A percentile compares a stretch with the other conserved stretches of the same genome.
Evolutionary conservation across 2,797 vertebrate species (phyloP).

Genomic region (Sebastes trivittatus): DNA sequence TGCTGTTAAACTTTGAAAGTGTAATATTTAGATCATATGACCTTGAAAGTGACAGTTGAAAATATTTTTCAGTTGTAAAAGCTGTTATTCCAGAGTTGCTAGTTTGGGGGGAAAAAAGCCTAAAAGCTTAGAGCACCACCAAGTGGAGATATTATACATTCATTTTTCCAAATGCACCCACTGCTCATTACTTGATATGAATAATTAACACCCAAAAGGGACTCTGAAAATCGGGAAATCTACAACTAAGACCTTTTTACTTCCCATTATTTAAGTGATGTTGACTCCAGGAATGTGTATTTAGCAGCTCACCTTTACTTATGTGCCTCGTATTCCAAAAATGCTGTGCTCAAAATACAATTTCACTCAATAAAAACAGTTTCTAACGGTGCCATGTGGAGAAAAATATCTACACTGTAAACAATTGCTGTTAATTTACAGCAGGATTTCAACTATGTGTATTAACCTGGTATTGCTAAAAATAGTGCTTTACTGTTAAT

Average conservation of each 20-base stretch:
- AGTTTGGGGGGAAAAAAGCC: background rate
- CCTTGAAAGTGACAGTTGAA: background rate
- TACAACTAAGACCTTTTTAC: background rate
- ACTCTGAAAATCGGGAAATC: background rate
- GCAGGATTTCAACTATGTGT: no score
- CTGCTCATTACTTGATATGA: background rate
- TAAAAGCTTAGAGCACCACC: conserved; percentile 17
- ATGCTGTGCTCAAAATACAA: background rate
- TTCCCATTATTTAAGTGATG: background rate
- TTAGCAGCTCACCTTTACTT: background rate
- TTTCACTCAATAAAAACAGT: conserved; percentile 15
- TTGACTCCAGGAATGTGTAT: background rate
- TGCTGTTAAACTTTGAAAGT: background rate
- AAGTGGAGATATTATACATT: conserved; percentile 26
- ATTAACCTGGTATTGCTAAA: no score
- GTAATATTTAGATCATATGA: background rate
- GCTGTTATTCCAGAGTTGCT: background rate
- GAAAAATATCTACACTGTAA: background rate
- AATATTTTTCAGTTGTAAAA: background rate
- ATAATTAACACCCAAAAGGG: background rate
- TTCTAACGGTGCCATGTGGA: background rate
- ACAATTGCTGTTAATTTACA: no score
- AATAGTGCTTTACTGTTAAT: no score
- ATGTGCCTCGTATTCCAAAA: background rate
- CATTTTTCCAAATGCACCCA: background rate